Evolutionary conservation across 2,113 vertebrate genomes (phyloP).

Genomic region (Bettongia penicillata): DNA sequence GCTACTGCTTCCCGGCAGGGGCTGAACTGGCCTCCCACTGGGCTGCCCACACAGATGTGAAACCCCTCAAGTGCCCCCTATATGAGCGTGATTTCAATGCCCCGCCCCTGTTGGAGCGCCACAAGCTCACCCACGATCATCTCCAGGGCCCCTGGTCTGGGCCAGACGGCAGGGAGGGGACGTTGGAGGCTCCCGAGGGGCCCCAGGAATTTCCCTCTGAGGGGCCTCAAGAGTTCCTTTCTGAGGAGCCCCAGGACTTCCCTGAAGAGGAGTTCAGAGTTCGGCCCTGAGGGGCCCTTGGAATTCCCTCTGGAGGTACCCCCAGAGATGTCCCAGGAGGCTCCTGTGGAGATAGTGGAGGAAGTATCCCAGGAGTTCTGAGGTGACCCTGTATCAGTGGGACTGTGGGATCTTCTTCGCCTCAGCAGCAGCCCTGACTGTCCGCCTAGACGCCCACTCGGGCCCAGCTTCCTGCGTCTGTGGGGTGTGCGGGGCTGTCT

Average conservation of each 20-base stretch:
- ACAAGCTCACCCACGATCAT: slow-evolving; percentile 91
- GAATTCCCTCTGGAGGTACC: background rate
- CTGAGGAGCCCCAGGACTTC: no score
- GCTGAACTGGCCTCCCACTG: slow-evolving; percentile 78
- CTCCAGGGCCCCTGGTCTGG: slow-evolving; percentile 86
- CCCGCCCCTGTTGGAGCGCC: slow-evolving; percentile 91
- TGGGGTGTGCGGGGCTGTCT: slow-evolving; percentile 89
- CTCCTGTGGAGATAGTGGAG: background rate
- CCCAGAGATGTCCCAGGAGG: no score
- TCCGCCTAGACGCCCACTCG: slow-evolving; percentile 78
- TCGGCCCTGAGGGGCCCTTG: background rate
- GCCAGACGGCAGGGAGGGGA: background rate
- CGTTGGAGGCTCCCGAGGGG: background rate
- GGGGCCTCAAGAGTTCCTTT: background rate
- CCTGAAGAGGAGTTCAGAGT: background rate
- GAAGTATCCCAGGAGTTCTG: background rate
- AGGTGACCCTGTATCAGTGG: no score
- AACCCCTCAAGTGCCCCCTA: slow-evolving; percentile 81
- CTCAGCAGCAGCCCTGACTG: slow-evolving; percentile 66
- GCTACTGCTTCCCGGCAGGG: slow-evolving; percentile 71
- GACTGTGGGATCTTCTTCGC: slow-evolving; percentile 82
- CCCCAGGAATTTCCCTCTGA: background rate
- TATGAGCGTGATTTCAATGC: slow-evolving; percentile 90
- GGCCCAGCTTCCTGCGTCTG: slow-evolving; percentile 83
- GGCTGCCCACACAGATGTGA: slow-evolving; percentile 78